Evolutionary conservation across 2,888 invertebrate species (phyloP).

Genomic region (Mesorhabditis belari): DNA sequence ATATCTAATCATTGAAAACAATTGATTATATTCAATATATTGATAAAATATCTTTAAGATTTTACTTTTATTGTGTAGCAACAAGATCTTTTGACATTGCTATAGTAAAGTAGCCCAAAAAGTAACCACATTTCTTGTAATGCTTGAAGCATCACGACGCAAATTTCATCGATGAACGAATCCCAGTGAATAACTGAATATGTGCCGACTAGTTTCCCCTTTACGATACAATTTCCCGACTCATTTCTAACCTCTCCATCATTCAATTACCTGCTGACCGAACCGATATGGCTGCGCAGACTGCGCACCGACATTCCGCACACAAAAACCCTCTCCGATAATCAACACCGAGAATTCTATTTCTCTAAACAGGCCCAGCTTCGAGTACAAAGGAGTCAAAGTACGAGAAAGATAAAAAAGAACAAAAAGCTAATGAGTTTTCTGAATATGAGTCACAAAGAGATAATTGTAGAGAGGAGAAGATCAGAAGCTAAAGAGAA

Average conservation of each 20-base stretch:
- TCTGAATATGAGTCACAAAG: not conserved
- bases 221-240: not conserved
- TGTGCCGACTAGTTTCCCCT: not conserved
- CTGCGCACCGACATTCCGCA: not conserved
- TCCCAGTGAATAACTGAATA: not conserved
- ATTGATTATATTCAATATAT: not conserved
- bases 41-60: not conserved
- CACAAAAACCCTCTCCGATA: not conserved
- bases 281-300: not conserved
- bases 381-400: not conserved
- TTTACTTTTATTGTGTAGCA: not conserved
- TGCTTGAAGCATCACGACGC: too few species aligned
- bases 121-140: not conserved
- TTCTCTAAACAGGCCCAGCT: too few species aligned
- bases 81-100: too few species aligned
- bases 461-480: not conserved
- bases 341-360: not conserved
- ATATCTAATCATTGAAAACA: not conserved
- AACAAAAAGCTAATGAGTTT: not conserved
- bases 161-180: too few species aligned
- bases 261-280: not conserved
- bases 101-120: too few species aligned
- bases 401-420: not conserved
- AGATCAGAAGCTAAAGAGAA: not conserved
- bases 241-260: not conserved